A percentile compares a stretch with the other conserved stretches of the same genome.
phyloP scores from a whole-genome alignment of 2,113 vertebrate genomes.

The Hylia prasina region DNA sequence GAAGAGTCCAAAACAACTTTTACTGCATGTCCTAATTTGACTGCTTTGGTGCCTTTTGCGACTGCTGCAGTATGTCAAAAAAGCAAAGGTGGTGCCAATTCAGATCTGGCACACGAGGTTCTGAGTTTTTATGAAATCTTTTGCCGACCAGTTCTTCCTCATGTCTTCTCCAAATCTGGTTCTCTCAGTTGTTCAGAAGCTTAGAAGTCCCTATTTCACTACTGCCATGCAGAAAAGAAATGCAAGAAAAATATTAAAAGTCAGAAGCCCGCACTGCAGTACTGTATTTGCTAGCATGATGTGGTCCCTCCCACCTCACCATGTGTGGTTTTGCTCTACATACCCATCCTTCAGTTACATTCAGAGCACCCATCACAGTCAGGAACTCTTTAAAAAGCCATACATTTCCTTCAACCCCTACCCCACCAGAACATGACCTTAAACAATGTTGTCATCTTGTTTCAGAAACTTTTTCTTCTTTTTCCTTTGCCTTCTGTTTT shows the following conservation, averaged over 20 bases:
- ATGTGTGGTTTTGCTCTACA: slow-evolving; percentile 18
- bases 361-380: background rate
- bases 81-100: slow-evolving; percentile 73
- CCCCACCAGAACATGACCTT: background rate
- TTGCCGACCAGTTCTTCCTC: slow-evolving; percentile 74
- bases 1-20: slow-evolving; percentile 67
- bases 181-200: slow-evolving; percentile 77
- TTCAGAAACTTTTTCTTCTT: background rate
- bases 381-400: background rate
- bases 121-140: slow-evolving; percentile 76
- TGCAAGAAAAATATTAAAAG: slow-evolving; percentile 78
- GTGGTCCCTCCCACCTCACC: slow-evolving; percentile 56
- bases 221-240: slow-evolving; percentile 81
- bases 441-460: background rate
- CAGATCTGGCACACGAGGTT: slow-evolving; percentile 70
- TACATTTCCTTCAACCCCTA: background rate
- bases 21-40: slow-evolving; percentile 68
- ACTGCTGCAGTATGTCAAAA: slow-evolving; percentile 70
- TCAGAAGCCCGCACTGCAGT: slow-evolving; percentile 63
- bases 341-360: background rate
- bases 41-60: slow-evolving; percentile 68
- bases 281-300: slow-evolving; percentile 61
- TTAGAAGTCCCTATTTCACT: slow-evolving; percentile 80
- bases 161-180: slow-evolving; percentile 77
- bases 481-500: background rate